These are phyloP conservation scores for Lagocephalus sceleratus DNA, from an alignment of 2,797 vertebrate genomes.

Conservation along the genomic window DNA sequence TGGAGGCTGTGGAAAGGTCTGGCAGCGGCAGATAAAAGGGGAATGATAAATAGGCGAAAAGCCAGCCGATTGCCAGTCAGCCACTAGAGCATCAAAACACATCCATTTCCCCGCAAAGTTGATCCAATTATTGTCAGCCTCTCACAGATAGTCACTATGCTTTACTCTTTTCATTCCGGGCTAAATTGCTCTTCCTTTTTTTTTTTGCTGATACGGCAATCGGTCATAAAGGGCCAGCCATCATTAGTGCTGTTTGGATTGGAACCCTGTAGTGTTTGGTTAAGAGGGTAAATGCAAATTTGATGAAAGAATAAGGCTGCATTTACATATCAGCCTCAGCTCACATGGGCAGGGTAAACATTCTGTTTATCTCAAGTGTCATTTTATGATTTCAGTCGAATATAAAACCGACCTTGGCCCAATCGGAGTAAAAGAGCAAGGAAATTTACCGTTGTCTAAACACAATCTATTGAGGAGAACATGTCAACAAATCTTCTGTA, in stretches of 20 bases:
- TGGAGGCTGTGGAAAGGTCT: constrained; percentile 82
- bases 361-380: constrained; percentile 99
- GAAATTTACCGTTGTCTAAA: constrained; percentile 92
- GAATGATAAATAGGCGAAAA: constrained; percentile 80
- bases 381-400: constrained; percentile 99
- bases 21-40: constrained; percentile 90
- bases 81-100: constrained; percentile 89
- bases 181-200: constrained; percentile 91
- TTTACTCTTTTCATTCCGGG: constrained; percentile 88
- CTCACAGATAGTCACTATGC: constrained; percentile 82
- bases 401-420: constrained; percentile 99
- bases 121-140: constrained; percentile 91
- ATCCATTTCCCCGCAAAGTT: constrained; percentile 86
- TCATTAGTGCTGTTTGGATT: constrained; percentile 99
- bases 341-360: constrained; percentile 99
- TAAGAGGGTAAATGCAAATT: constrained; percentile 99
- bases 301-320: constrained; percentile 98
- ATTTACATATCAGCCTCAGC: constrained; percentile 99
- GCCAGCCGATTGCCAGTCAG: constrained; percentile 77
- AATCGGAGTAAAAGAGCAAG: constrained; percentile 87
- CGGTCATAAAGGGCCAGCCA: constrained; percentile 96
- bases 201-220: constrained; percentile 88
- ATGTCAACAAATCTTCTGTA: constrained; percentile 82
- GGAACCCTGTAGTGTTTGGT: constrained; percentile 98
- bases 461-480: constrained; percentile 89